Percentiles rank a stretch among this genome's conserved stretches.
phyloP scores from a whole-genome alignment of 2,888 invertebrate genomes.

The Ectemnius lituratus region DNA sequence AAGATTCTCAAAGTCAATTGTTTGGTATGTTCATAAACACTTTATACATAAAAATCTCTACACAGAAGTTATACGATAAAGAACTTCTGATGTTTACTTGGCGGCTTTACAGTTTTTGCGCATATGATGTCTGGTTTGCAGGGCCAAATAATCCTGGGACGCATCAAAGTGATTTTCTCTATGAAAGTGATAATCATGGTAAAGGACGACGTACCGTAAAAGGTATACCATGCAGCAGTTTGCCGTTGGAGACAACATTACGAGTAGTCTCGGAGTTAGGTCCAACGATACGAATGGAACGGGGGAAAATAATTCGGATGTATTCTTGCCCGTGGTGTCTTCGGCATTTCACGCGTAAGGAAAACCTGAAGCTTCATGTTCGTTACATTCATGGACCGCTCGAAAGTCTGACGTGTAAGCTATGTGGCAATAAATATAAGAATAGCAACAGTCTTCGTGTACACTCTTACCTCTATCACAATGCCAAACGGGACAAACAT shows the following conservation, averaged over 20 bases:
- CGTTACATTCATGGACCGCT: conserved; percentile 85
- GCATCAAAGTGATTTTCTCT: conserved; percentile 49
- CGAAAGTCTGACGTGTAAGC: conserved; percentile 84
- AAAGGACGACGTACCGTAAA: conserved; percentile 71
- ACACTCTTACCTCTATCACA: conserved; percentile 76
- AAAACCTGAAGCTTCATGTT: conserved; percentile 85
- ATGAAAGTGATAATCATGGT: conserved; percentile 48
- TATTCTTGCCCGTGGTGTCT: conserved; percentile 76
- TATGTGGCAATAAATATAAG: conserved; percentile 82
- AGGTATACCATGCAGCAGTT: conserved; percentile 69
- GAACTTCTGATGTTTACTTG: neutral
- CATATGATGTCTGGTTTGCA: conserved; percentile 19
- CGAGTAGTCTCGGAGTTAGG: conserved; percentile 75
- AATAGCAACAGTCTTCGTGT: conserved; percentile 76
- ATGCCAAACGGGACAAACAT: conserved; percentile 72
- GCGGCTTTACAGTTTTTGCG: neutral
- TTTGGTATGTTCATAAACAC: conserved; percentile 59
- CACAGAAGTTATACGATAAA: neutral
- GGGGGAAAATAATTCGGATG: conserved; percentile 75
- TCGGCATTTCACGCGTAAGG: conserved; percentile 75
- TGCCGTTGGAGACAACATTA: conserved; percentile 73
- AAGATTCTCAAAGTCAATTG: conserved; percentile 61
- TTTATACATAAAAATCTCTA: too few species aligned
- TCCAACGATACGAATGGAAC: conserved; percentile 73
- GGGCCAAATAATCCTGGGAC: conserved; percentile 41